phyloP scores from a whole-genome alignment of 2,797 vertebrate species.

The Poecilia wingei region DNA sequence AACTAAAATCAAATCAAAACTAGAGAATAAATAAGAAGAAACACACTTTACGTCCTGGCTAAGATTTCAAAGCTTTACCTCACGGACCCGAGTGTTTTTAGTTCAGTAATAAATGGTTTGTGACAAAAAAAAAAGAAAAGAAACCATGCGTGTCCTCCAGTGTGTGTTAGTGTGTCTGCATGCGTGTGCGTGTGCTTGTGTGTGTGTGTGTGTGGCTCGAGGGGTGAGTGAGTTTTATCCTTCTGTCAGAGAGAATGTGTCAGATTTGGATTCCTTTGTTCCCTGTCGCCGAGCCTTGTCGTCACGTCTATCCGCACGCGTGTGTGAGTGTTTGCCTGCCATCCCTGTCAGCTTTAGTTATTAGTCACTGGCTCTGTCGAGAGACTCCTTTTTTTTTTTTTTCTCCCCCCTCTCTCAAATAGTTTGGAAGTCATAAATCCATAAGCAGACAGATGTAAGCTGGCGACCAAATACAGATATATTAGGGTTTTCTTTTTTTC shows the following conservation, averaged over 20 bases:
- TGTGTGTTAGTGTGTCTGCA: constrained; percentile 34
- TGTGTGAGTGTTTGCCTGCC: constrained; percentile 66
- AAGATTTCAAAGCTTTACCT: constrained; percentile 17
- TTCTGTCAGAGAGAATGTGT: constrained; percentile 80
- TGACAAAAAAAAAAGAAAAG: constrained; percentile 10
- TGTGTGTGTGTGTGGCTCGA: constrained; percentile 53
- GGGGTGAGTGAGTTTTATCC: constrained; percentile 81
- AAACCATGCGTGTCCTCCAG: background rate
- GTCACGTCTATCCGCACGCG: constrained; percentile 57
- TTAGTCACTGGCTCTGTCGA: constrained; percentile 81
- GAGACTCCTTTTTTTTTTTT: constrained; percentile 59
- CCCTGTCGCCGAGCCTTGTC: constrained; percentile 70
- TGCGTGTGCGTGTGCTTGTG: constrained; percentile 28
- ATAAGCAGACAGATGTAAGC: constrained; percentile 85
- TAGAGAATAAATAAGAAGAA: constrained; percentile 6
- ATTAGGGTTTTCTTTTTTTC: constrained; percentile 62
- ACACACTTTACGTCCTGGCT: background rate
- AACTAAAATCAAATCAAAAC: background rate
- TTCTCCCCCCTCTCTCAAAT: constrained; percentile 51
- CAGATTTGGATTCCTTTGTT: constrained; percentile 83
- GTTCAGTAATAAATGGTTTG: constrained; percentile 1
- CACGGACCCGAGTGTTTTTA: constrained; percentile 29
- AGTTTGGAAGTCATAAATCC: constrained; percentile 84
- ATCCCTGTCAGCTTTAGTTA: constrained; percentile 84
- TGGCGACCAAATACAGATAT: constrained; percentile 82